These are phyloP conservation scores for Helobdella robusta DNA, from an alignment of 2,888 invertebrate species.

Conservation along the genomic window DNA sequence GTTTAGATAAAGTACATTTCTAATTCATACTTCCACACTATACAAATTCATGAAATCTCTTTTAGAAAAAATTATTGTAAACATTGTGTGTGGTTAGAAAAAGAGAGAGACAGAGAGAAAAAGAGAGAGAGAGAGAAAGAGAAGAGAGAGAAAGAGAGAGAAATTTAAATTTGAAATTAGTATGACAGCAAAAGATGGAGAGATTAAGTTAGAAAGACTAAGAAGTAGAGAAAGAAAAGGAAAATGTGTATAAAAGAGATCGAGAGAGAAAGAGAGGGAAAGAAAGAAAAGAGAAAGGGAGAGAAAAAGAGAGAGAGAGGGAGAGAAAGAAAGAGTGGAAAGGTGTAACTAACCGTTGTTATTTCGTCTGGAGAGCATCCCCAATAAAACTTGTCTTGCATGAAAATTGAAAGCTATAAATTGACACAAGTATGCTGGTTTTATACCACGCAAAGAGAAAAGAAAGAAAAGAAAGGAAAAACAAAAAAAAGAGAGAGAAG, in stretches of 20 bases:
- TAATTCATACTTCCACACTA: too few relatives aligned
- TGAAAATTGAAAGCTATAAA: too few relatives aligned
- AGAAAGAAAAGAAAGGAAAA: too few relatives aligned
- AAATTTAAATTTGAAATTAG: not conserved
- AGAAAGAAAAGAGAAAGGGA: not conserved
- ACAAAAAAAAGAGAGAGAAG: too few relatives aligned
- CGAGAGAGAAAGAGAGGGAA: not conserved
- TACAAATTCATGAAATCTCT: too few relatives aligned
- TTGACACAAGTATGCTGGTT: too few relatives aligned
- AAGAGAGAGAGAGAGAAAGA: not conserved
- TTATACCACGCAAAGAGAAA: too few relatives aligned
- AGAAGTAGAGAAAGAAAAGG: not conserved
- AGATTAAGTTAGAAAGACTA: not conserved
- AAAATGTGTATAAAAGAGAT: not conserved
- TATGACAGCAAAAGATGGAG: constrained; percentile 9
- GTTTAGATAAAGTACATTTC: too few relatives aligned
- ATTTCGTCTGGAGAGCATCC: too few relatives aligned
- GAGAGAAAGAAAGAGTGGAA: not conserved
- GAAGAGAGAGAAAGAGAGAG: constrained; percentile 11
- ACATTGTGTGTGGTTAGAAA: not conserved
- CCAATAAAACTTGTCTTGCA: too few relatives aligned
- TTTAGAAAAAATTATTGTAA: not conserved
- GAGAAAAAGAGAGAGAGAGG: not conserved
- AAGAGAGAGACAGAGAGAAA: not conserved
- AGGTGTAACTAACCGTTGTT: not conserved